A percentile compares a stretch with the other conserved stretches of the same genome.
phyloP scores from a whole-genome alignment of 2,888 invertebrate genomes.

The Uropetala carovei region DNA sequence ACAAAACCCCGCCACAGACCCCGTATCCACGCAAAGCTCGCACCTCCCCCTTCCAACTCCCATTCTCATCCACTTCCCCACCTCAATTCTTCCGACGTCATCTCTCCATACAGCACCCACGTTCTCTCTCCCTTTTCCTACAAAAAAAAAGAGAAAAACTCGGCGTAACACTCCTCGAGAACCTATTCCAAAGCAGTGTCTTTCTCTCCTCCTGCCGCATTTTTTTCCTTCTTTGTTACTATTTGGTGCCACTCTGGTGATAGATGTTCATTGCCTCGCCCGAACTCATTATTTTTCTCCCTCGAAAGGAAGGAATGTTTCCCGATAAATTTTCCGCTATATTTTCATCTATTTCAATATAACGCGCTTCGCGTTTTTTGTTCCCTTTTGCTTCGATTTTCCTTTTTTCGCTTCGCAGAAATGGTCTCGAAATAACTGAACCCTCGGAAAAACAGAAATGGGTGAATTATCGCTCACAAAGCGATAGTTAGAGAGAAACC shows the following conservation, averaged over 20 bases:
- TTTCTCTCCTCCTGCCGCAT: not conserved
- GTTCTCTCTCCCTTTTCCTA: not conserved
- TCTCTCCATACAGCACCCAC: not conserved
- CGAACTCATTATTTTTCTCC: not conserved
- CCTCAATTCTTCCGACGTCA: not conserved
- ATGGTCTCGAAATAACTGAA: not conserved
- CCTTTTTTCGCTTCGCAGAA: not conserved
- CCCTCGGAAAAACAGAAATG: not conserved
- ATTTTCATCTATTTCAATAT: slow-evolving; percentile 47
- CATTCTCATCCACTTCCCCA: not conserved
- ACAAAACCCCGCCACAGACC: not conserved
- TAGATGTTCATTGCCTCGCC: not conserved
- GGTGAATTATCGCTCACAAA: not conserved
- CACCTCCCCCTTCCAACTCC: not conserved
- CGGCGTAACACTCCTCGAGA: not conserved
- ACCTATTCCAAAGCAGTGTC: not conserved
- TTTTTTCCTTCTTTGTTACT: not conserved
- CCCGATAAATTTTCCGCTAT: not conserved
- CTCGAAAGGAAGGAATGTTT: not conserved
- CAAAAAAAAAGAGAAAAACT: not conserved
- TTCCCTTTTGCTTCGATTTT: not conserved
- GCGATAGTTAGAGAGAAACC: no score
- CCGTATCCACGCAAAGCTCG: not conserved
- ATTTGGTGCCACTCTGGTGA: slow-evolving; percentile 5
- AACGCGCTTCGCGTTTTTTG: not conserved